Conservation (phyloP, 1,140 invertebrate genomes). For the Fragariocoptes setiger region DNA sequence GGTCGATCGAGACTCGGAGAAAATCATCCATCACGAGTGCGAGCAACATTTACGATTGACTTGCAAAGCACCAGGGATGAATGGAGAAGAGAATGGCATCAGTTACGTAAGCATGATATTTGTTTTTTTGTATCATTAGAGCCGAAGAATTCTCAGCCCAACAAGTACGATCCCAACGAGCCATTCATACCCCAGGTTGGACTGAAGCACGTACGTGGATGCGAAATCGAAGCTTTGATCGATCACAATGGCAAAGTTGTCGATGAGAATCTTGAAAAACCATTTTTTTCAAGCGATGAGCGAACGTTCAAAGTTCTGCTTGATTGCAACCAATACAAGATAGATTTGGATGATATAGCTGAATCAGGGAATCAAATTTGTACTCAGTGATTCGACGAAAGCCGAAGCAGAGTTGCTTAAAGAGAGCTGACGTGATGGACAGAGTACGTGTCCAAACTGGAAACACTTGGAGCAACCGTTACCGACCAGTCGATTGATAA, state of each 20-base stretch:
- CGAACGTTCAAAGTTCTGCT: slow-evolving; percentile 73
- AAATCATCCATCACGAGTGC: slow-evolving; percentile 63
- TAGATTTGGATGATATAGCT: slow-evolving; percentile 51
- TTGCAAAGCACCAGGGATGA: slow-evolving; percentile 46
- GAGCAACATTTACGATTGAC: slow-evolving; percentile 72
- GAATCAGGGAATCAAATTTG: slow-evolving; percentile 45
- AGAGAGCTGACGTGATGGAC: slow-evolving; percentile 92
- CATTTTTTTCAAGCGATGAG: slow-evolving; percentile 47
- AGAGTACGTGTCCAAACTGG: no score
- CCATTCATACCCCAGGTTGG: slow-evolving; percentile 69
- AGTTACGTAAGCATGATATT: slow-evolving; percentile 78
- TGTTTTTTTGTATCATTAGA: slow-evolving; percentile 76
- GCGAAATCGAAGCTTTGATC: slow-evolving; percentile 96
- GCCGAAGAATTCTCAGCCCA: slow-evolving; percentile 36
- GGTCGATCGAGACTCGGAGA: slow-evolving; percentile 38
- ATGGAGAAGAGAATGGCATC: slow-evolving; percentile 89
- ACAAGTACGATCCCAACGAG: slow-evolving; percentile 40
- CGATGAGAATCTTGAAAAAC: slow-evolving; percentile 73
- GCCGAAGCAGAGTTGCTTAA: slow-evolving; percentile 96
- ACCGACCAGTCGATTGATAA: no score
- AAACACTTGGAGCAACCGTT: no score
- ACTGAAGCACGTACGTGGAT: slow-evolving; percentile 63
- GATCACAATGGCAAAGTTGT: slow-evolving; percentile 78
- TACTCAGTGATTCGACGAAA: slow-evolving; percentile 86
- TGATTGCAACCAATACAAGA: slow-evolving; percentile 29